Evolutionary conservation across 2,113 vertebrate species (phyloP).

Genomic region (Gorsachius goisagi): DNA sequence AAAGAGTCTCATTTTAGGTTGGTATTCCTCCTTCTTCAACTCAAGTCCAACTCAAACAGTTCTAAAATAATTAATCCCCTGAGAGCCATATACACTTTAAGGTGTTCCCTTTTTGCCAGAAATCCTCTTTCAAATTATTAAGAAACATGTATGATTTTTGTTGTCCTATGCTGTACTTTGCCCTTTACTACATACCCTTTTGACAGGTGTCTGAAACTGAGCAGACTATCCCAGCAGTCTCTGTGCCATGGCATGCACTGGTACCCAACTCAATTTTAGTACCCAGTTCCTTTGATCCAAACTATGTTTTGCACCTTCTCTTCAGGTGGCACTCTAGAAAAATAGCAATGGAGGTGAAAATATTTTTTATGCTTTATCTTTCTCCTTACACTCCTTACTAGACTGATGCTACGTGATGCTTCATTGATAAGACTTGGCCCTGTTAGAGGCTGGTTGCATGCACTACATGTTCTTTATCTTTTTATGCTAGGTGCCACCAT

Average conservation of each 20-base stretch:
- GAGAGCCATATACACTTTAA: slow-evolving; percentile 33
- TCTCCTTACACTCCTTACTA: not conserved
- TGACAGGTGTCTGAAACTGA: not conserved
- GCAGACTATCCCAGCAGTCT: not conserved
- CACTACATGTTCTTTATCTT: not conserved
- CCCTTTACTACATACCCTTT: not conserved
- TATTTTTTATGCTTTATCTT: not conserved
- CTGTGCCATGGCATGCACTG: not conserved
- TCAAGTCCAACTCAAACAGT: slow-evolving; percentile 51
- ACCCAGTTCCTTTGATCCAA: not conserved
- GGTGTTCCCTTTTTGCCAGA: slow-evolving; percentile 36
- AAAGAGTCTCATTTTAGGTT: slow-evolving; percentile 37
- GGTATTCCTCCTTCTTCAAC: slow-evolving; percentile 41
- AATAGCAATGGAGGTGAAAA: not conserved
- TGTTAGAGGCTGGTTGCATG: not conserved
- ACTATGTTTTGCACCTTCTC: not conserved
- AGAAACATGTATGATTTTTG: not conserved
- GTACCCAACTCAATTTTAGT: not conserved
- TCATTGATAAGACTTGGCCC: not conserved
- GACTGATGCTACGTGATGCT: not conserved
- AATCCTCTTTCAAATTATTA: slow-evolving; percentile 48
- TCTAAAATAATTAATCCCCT: slow-evolving; percentile 55
- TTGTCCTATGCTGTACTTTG: not conserved
- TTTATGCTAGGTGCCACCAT: not conserved
- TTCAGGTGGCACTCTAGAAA: not conserved